Conservation (phyloP, 30 jellyfish, hydroid and myxozoan species). For the Chrysaora quinquecirrha region DNA sequence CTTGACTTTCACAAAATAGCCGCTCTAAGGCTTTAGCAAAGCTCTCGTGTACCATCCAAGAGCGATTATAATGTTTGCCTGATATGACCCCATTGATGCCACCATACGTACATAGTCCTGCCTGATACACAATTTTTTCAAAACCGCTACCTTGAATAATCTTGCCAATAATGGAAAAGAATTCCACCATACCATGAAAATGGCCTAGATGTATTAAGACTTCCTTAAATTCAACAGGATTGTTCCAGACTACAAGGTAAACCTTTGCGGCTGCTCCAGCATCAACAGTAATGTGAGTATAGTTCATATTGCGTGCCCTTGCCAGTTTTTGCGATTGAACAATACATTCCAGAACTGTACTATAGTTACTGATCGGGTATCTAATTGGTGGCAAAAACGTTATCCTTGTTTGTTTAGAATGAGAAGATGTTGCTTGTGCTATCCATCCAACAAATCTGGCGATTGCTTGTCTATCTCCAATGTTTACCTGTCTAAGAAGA, state of each 20-base stretch:
- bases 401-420: slow-evolving; percentile 9
- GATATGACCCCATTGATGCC: slow-evolving; percentile 35
- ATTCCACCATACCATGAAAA: slow-evolving; percentile 40
- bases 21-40: slow-evolving; percentile 33
- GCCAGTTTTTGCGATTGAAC: slow-evolving; percentile 41
- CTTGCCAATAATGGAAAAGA: slow-evolving; percentile 32
- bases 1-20: slow-evolving; percentile 20
- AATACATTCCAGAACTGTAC: slow-evolving; percentile 51
- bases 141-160: slow-evolving; percentile 35
- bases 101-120: slow-evolving; percentile 49
- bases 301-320: slow-evolving; percentile 24
- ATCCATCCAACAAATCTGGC: slow-evolving; percentile 27
- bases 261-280: slow-evolving; percentile 50
- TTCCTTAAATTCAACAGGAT: slow-evolving; percentile 26
- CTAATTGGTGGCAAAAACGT: slow-evolving; percentile 51
- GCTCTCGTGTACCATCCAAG: background rate
- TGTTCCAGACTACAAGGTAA: slow-evolving; percentile 37
- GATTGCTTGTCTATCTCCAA: background rate
- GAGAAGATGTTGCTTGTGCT: slow-evolving; percentile 2
- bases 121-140: slow-evolving; percentile 36
- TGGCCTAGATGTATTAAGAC: slow-evolving; percentile 36
- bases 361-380: slow-evolving; percentile 41
- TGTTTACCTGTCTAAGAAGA: background rate
- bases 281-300: slow-evolving; percentile 44
- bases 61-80: slow-evolving; percentile 44